Evolutionary conservation across 2,888 invertebrate species (phyloP).

Genomic region (Drosophila engyochracea): DNA sequence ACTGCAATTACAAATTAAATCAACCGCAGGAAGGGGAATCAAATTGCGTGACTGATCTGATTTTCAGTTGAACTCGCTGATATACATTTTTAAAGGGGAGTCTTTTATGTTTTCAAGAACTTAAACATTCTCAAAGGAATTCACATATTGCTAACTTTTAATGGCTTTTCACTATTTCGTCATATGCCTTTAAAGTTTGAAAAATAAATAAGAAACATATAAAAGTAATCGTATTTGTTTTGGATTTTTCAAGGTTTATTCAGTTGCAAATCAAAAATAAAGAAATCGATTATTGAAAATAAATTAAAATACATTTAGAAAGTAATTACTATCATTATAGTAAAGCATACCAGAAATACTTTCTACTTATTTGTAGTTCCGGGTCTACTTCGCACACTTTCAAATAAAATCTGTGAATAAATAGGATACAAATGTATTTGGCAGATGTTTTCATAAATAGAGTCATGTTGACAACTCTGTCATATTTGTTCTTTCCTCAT

Average conservation of each 20-base stretch:
- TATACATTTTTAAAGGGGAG: slow-evolving; percentile 3
- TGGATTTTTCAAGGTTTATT: not conserved
- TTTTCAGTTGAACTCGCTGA: slow-evolving; percentile 16
- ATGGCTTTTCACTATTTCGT: not conserved
- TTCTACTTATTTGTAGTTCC: not conserved
- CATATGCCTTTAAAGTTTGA: not conserved
- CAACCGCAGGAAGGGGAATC: slow-evolving; percentile 45
- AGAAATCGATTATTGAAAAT: not conserved
- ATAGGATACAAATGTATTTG: not conserved
- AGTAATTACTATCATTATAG: not conserved
- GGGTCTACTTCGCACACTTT: not conserved
- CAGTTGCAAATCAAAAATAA: not conserved
- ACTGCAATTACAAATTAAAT: slow-evolving; percentile 74
- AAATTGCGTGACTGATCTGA: slow-evolving; percentile 53
- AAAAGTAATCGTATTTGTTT: not conserved
- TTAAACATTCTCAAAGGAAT: not conserved
- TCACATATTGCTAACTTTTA: not conserved
- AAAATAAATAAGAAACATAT: not conserved
- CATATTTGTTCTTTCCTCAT: not conserved
- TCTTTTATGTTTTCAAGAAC: not conserved
- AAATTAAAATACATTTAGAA: not conserved
- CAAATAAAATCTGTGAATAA: not conserved
- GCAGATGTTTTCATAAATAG: slow-evolving; percentile 6
- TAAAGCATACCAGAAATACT: not conserved
- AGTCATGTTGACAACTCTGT: slow-evolving; percentile 6